Evolutionary conservation across 2,113 vertebrate species (phyloP), one percentile per base, ranked within the genome.

Genomic region (Microtus pennsylvanicus): DNA sequence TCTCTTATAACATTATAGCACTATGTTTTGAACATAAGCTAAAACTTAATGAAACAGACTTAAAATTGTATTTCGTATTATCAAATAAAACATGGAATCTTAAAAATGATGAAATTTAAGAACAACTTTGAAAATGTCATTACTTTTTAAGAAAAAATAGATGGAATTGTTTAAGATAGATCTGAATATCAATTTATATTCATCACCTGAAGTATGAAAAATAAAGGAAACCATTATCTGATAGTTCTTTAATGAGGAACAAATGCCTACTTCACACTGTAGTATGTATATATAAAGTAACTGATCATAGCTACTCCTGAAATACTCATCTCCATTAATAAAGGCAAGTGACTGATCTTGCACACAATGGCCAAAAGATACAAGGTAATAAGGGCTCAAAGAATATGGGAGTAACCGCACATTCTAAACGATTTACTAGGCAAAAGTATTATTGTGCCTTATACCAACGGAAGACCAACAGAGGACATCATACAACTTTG

Each of bases 51-150:
- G 17, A 70, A 94, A 69, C 0, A 65, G n/a, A 87, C 33, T 75
- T 94, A 61, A 88, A 95, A 87, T 50, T 5, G 93, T 85, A 90
- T 24, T 94, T 17, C 58, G 70, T 72, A 91, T 50, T 75, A 92
- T 88, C 0, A 82, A n/a, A 92, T 80, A 92, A 97, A 77, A 88
- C 9, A 42, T 87, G 33, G 38, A 80, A 11, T 5, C 4, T 86
- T 85, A 35, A 77, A 82, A 82, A 50, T 77, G 61, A 89, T 87
- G 22, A 87, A 94, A 92, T 76, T 93, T 67, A 97, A 93, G 35
- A 92, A 95, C 33, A 92, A 94, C n/a, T 95, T 91, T 91, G 42
- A 50, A 95, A 93, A 86, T 93, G 21, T 69, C 80, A 95, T 33
- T 86, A 26, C 42, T 95, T 92, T 28, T 45, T 86, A 87, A 80